Conservation (phyloP, 1,140 invertebrate species). For the Drosophila pseudoobscura region DNA sequence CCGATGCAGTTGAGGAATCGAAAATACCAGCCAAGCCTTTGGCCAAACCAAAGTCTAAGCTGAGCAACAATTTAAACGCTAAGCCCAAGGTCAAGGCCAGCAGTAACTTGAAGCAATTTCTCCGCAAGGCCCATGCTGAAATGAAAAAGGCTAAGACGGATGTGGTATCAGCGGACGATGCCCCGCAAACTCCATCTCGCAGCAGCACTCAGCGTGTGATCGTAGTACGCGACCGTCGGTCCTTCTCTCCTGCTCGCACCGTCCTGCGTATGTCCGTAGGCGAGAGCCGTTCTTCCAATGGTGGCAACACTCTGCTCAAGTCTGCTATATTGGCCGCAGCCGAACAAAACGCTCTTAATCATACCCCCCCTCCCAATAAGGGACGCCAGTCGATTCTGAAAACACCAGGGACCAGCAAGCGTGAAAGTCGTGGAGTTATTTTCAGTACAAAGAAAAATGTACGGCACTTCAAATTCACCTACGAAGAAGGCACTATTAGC, state of each 20-base stretch:
- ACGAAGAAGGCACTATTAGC: conserved; percentile 49
- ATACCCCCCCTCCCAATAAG: conserved; percentile 13
- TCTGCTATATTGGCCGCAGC: conserved; percentile 52
- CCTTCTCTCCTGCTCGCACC: conserved; percentile 59
- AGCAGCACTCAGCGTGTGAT: conserved; percentile 25
- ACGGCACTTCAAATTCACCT: conserved; percentile 64
- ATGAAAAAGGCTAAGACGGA: conserved; percentile 44
- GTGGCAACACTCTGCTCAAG: conserved; percentile 46
- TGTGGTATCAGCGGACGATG: not conserved
- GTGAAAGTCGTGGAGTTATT: conserved; percentile 51
- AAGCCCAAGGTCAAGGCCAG: conserved; percentile 51
- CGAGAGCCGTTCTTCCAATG: conserved; percentile 21
- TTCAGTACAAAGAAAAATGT: conserved; percentile 80
- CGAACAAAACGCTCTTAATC: conserved; percentile 22
- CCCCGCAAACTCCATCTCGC: not conserved
- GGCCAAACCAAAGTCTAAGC: conserved; percentile 29
- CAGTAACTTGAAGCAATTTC: conserved; percentile 56
- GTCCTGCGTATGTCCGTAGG: conserved; percentile 56
- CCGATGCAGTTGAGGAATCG: conserved; percentile 54
- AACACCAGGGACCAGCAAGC: conserved; percentile 68
- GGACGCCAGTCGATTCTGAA: conserved; percentile 66
- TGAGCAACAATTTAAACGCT: conserved; percentile 39
- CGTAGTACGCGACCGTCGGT: conserved; percentile 61
- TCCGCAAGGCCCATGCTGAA: conserved; percentile 62
- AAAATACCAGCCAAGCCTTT: conserved; percentile 1